Base-by-base conservation (phyloP, 1,140 invertebrate species). In the Euura lappo region DNA sequence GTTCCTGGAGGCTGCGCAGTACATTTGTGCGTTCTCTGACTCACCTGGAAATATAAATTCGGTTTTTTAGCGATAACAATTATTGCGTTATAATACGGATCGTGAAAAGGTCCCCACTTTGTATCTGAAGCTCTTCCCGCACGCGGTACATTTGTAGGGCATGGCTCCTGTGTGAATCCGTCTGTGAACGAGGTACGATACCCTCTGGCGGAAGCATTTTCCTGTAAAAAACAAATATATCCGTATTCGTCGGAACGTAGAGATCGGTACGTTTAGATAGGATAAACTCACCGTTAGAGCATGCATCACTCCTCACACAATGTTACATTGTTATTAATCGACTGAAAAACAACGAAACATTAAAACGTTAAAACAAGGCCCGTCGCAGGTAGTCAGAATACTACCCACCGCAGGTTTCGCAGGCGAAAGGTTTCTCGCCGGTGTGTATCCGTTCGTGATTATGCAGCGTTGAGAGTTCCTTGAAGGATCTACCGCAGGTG, bases 351-450 rank as follows among this genome's bases (percentile, higher is more conserved):
- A 45, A 47, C 44, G 13, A 51, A 71, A 64, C 43, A 72, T 46
- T 46, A 60, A 51, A 71, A 64, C 43, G 70, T 46, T 46, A 60
- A 71, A 65, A 72, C 28, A 28, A 28, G 28, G 0, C 67, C 8
- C 69, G 68, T n/a, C 60, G 69, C 69, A 71, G 42, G 71, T 60
- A 74, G 65, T 74, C n/a, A 43, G 6, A 69, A 75, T 70, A 51
- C 44, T 74, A 87, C 85, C 85, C 88, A 96, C 94, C 95, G 86
- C 96, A 98, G 72, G 94, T 93, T 88, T 96, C 95, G 84, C 96
- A 98, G 65, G 93, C 93, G 81, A 96, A 97, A 10, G 96, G 96
- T 83, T 97, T 96, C 84, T 97, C 96, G 1, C 96, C 96, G 6
- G 95, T 96, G 79, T 94, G 95, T 78, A 97, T 96, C 72, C 95